Base-by-base conservation (phyloP, 2,888 invertebrate genomes). In the Zonitis immaculata region DNA sequence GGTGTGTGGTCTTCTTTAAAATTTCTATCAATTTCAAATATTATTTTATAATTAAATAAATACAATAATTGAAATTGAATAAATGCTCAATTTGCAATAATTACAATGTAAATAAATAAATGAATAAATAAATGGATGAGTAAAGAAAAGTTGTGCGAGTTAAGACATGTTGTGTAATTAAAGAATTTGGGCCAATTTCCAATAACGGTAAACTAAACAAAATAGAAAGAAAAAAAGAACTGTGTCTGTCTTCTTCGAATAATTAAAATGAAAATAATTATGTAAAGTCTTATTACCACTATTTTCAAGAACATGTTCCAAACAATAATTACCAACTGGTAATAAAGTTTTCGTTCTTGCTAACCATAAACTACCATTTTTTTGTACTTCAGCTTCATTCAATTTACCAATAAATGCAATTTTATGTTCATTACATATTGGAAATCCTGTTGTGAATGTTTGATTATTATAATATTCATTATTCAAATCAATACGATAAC, bases 351-450 rank as follows among this genome's bases (percentile, higher is more conserved):
- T 72, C 56, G 76, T 70, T 57, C 78, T 77, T 62, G 74, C 71
- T 58, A 84, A 68, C 56, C 61, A 59, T 54, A 85, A 73, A 61
- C 80, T 78, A 11, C 86, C 86, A 66, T 81, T 82, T 20, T 73
- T 69, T 44, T 75, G 71, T 56, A 85, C 73, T 46, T 73, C 67
- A 9, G 81, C 80, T 49, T 80, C 78, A 42, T 75, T 68, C 64
- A 83, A 73, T 65, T 78, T 78, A 18, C 85, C 86, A 44, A 81
- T 78, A 62, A 84, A 82, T 47, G 81, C 81, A 69, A 84, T 77
- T 46, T 62, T 71, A 66, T 77, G 77, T 27, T 61, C 71, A 42
- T 64, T 57, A 71, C 78, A 80, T 43, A 57, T 66, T 1, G 76
- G 75, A 60, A 74, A 75, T 26, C 74, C 73, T 30, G 62, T 63